phyloP scores from a whole-genome alignment of 2,113 vertebrate species.

The Cinclus mexicanus region DNA sequence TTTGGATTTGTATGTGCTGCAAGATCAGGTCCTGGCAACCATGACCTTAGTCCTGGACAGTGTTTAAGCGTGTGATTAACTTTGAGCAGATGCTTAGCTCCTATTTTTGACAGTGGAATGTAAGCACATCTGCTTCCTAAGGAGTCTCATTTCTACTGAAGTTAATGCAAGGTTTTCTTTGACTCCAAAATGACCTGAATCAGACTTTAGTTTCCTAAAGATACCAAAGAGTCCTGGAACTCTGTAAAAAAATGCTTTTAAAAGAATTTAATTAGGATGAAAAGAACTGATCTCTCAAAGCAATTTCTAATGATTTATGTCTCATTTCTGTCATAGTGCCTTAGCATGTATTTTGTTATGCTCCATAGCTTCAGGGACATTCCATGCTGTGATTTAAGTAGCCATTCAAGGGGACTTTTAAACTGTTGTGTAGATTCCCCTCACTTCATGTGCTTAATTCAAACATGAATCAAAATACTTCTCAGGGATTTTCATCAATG shows the following conservation, averaged over 20 bases:
- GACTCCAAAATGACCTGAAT: not conserved
- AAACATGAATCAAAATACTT: not conserved
- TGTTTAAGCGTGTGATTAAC: slow-evolving; percentile 33
- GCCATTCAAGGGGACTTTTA: not conserved
- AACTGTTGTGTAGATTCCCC: not conserved
- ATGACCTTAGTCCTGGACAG: slow-evolving; percentile 47
- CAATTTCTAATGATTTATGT: not conserved
- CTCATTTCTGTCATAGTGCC: not conserved
- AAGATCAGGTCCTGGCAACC: slow-evolving; percentile 57
- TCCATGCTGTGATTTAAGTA: not conserved
- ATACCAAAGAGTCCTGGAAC: not conserved
- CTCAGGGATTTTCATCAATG: not conserved
- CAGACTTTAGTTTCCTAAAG: not conserved
- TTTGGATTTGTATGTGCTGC: slow-evolving; percentile 47
- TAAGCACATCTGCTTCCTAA: slow-evolving; percentile 56
- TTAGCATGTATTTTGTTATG: not conserved
- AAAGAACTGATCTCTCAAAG: not conserved
- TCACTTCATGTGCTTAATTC: not conserved
- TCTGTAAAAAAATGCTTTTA: not conserved
- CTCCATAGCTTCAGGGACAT: not conserved
- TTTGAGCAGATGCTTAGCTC: slow-evolving; percentile 55
- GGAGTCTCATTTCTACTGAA: slow-evolving; percentile 30
- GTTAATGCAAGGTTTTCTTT: slow-evolving; percentile 24
- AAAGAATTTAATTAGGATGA: not conserved
- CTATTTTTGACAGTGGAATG: slow-evolving; percentile 58